Conservation (phyloP, 2,113 vertebrate genomes). For the Hyperoodon ampullatus region DNA sequence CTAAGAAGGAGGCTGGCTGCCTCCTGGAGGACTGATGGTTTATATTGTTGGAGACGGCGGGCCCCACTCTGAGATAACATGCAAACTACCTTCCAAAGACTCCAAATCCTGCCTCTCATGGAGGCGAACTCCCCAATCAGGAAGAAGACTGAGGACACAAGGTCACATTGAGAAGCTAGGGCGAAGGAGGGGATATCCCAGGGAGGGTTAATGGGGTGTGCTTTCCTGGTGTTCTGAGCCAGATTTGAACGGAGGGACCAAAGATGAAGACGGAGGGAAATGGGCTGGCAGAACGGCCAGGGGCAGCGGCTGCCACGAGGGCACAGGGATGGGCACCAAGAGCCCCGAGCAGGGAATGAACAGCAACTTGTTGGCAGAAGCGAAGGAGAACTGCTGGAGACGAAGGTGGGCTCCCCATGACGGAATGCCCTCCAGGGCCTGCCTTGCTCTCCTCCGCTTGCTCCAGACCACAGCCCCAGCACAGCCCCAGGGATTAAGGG, state of each 20-base stretch:
- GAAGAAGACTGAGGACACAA: neutral
- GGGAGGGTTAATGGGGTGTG: neutral
- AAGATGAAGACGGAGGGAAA: neutral
- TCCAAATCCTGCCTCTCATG: neutral
- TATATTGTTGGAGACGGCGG: neutral
- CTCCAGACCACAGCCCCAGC: neutral
- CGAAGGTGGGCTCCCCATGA: neutral
- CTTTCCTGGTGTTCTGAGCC: neutral
- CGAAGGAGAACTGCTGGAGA: neutral
- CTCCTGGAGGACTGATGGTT: neutral
- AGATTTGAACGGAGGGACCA: neutral
- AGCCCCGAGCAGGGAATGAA: neutral
- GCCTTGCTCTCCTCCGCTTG: neutral
- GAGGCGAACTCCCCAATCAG: neutral
- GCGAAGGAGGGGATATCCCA: neutral
- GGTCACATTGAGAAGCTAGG: neutral
- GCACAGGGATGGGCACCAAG: neutral
- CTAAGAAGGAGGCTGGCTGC: slow-evolving; percentile 89
- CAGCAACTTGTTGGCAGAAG: neutral
- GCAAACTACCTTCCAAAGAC: neutral
- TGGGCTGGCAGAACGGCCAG: neutral
- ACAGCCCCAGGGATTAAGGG: neutral
- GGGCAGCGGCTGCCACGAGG: neutral
- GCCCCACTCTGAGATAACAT: neutral
- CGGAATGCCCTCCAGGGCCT: neutral